phyloP scores from a whole-genome alignment of 2,797 vertebrate genomes.

The Oceanodroma leucorhoa region DNA sequence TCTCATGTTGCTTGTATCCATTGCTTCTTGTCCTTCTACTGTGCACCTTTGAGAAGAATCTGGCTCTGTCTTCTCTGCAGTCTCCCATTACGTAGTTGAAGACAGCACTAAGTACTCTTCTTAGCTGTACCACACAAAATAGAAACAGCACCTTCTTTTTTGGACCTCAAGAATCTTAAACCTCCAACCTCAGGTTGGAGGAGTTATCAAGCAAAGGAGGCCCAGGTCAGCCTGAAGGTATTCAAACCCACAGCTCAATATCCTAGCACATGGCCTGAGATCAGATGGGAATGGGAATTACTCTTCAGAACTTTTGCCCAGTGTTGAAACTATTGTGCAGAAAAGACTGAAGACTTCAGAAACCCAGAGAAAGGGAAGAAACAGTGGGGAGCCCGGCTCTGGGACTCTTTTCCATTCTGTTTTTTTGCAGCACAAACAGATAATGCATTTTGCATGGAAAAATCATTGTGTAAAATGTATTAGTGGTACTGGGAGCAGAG shows the following conservation, averaged over 20 bases:
- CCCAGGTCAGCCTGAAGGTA: neutral
- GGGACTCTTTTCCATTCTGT: neutral
- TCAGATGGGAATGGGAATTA: neutral
- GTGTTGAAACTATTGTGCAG: neutral
- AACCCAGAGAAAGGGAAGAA: neutral
- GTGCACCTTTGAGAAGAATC: neutral
- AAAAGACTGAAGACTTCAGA: neutral
- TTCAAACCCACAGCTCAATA: neutral
- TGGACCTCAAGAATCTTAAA: neutral
- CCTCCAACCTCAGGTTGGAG: neutral
- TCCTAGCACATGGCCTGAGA: neutral
- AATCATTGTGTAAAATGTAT: neutral
- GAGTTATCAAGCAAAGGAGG: neutral
- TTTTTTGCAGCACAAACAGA: neutral
- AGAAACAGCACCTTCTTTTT: neutral
- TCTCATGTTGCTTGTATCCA: neutral
- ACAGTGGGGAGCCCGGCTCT: neutral
- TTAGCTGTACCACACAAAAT: neutral
- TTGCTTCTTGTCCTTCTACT: neutral
- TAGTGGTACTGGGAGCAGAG: neutral
- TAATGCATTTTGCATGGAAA: neutral
- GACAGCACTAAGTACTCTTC: neutral
- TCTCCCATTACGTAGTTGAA: neutral
- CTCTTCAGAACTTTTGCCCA: neutral
- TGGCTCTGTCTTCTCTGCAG: neutral